Conservation (phyloP, 2,888 invertebrate species). For the Lepidonotus clava region DNA sequence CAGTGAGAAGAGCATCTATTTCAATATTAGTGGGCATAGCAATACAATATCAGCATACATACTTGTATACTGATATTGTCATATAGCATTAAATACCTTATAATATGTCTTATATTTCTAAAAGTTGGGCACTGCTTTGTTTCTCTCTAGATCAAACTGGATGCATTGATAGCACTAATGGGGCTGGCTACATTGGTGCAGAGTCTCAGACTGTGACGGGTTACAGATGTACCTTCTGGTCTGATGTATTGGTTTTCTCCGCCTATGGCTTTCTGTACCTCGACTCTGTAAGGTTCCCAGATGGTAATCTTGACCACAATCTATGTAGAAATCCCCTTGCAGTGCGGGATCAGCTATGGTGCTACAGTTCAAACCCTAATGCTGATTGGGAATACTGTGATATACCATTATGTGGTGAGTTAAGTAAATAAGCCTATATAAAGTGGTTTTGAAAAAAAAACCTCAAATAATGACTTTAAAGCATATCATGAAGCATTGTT, state of each 20-base stretch:
- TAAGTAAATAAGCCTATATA: too few relatives aligned
- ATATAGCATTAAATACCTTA: too few relatives aligned
- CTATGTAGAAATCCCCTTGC: not conserved
- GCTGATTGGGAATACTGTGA: not conserved
- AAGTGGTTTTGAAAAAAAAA: too few relatives aligned
- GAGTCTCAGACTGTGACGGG: not conserved
- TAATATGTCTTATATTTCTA: too few relatives aligned
- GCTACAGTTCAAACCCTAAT: not conserved
- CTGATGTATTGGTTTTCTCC: not conserved
- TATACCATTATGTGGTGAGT: not conserved
- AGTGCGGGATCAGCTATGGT: not conserved
- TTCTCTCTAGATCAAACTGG: not conserved
- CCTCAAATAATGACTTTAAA: too few relatives aligned
- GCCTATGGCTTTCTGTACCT: not conserved
- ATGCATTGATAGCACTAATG: not conserved
- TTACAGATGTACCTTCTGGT: not conserved
- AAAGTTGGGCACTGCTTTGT: too few relatives aligned
- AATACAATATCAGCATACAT: too few relatives aligned
- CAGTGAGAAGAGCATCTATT: too few relatives aligned
- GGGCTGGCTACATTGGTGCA: not conserved
- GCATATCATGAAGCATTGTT: too few relatives aligned
- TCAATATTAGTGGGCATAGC: too few relatives aligned
- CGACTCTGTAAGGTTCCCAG: not conserved
- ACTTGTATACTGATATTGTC: too few relatives aligned
- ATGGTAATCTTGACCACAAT: not conserved